Evolutionary conservation across 1,140 invertebrate genomes (phyloP), one percentile per base, ranked within the genome.

Genomic region (Bombyx mandarina): DNA sequence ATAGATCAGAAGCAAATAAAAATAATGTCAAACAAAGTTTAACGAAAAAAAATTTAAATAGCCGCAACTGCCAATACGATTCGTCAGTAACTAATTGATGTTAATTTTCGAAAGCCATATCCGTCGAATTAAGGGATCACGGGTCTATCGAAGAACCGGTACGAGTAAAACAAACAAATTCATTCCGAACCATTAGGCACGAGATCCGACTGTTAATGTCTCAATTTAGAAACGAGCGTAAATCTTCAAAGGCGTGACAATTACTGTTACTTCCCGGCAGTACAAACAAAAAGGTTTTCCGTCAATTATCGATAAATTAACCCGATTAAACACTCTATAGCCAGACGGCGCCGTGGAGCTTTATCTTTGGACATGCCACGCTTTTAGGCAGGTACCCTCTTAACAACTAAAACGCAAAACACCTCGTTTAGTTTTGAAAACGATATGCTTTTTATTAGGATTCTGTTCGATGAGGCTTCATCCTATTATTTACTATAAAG

Each of bases 281-380:
- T 81, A 84, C 84, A 87, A 87, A 87, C 82, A 87, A 87, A 84
- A 87, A 87, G 84, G 81, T 76, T 85, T 81, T 84, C 80, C 82
- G 84, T 84, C 84, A 87, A 87, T 87, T 87, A 87, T 87, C 81
- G 84, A 87, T 87, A 87, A 87, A 87, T 85, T 87, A 87, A 87
- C 80, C 81, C 78, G 84, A 87, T 87, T 87, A 87, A 83, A 80
- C 75, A 82, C 67, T 82, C 79, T 62, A 74, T 65, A 71, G 75
- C 60, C 77, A 75, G 84, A 79, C 84, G 84, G 84, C 82, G 83
- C 79, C 82, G 80, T 79, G 66, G 60, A 62, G 75, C 63, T 76
- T 83, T 86, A 85, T 85, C 82, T 82, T 69, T 57, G 73, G 75
- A 85, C 83, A 86, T 79, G 80, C 79, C 77, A 85, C 81, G 80